phyloP scores from a whole-genome alignment of 1,140 invertebrate genomes.

The Hypsibius dujardini region DNA sequence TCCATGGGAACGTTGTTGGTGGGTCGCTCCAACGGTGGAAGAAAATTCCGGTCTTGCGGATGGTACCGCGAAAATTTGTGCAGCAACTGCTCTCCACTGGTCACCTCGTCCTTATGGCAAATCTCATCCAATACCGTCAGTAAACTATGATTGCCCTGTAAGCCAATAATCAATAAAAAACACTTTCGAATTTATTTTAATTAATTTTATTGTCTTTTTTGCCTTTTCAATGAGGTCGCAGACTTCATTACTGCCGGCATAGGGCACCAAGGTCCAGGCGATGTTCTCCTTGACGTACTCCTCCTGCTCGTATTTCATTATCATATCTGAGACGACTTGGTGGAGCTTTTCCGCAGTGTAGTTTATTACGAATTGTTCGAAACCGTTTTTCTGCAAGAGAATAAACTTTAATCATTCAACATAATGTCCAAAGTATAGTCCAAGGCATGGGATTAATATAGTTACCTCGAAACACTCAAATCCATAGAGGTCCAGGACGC shows the following conservation, averaged over 20 bases:
- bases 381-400: slow-evolving; percentile 32
- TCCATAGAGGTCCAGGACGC: slow-evolving; percentile 68
- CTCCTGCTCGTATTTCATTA: slow-evolving; percentile 60
- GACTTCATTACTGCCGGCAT: slow-evolving; percentile 32
- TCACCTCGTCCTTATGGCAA: slow-evolving; percentile 18
- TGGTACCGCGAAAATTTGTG: neutral
- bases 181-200: neutral
- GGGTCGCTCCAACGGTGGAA: slow-evolving; percentile 24
- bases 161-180: neutral
- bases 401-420: neutral
- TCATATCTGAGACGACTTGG: slow-evolving; percentile 47
- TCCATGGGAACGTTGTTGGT: slow-evolving; percentile 25
- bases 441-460: too few species aligned
- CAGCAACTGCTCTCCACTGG: slow-evolving; percentile 5
- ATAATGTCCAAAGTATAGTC: too few species aligned
- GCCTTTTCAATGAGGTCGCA: slow-evolving; percentile 32
- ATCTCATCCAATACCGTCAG: slow-evolving; percentile 30
- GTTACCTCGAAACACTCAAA: slow-evolving; percentile 57
- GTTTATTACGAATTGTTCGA: slow-evolving; percentile 65
- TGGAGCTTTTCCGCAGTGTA: slow-evolving; percentile 77
- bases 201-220: neutral
- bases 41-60: neutral
- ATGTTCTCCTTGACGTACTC: slow-evolving; percentile 58
- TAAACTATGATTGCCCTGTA: slow-evolving; percentile 33
- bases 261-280: slow-evolving; percentile 48